These are phyloP conservation scores for Sebastes hopkinsi DNA, from an alignment of 2,797 vertebrate species.

Conservation along the genomic window DNA sequence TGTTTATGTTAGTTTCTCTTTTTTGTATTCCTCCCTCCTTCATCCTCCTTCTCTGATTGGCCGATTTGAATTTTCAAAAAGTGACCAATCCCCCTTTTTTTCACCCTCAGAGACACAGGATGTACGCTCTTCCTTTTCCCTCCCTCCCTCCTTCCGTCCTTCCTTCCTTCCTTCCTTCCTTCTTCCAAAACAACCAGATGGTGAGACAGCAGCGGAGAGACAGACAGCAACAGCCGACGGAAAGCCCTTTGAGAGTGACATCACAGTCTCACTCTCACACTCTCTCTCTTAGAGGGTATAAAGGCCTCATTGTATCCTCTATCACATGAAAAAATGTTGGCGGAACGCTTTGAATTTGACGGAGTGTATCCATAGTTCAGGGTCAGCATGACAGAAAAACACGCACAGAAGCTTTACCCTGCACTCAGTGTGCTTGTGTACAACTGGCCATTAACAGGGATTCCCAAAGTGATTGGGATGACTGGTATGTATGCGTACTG, in stretches of 20 bases:
- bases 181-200: conserved; percentile 66
- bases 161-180: conserved; percentile 34
- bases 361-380: conserved; percentile 30
- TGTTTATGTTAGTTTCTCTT: neutral
- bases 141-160: conserved; percentile 29
- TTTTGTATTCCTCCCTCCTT: neutral
- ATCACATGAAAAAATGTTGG: conserved; percentile 58
- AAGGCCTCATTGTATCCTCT: conserved; percentile 70
- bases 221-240: conserved; percentile 66
- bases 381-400: conserved; percentile 47
- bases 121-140: conserved; percentile 44
- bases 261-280: conserved; percentile 47
- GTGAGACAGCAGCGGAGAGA: conserved; percentile 61
- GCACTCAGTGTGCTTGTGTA: conserved; percentile 18
- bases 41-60: conserved; percentile 51
- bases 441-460: conserved; percentile 10
- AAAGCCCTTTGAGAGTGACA: conserved; percentile 54
- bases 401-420: conserved; percentile 13
- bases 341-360: conserved; percentile 53
- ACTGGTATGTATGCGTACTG: neutral
- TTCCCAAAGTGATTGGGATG: conserved; percentile 27
- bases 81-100: conserved; percentile 14
- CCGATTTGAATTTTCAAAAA: conserved; percentile 72
- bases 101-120: conserved; percentile 32
- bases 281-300: conserved; percentile 42